Evolutionary conservation across 2,888 invertebrate genomes (phyloP), one percentile per base, ranked within the genome.

Genomic region (Himalopsyche tibetana): DNA sequence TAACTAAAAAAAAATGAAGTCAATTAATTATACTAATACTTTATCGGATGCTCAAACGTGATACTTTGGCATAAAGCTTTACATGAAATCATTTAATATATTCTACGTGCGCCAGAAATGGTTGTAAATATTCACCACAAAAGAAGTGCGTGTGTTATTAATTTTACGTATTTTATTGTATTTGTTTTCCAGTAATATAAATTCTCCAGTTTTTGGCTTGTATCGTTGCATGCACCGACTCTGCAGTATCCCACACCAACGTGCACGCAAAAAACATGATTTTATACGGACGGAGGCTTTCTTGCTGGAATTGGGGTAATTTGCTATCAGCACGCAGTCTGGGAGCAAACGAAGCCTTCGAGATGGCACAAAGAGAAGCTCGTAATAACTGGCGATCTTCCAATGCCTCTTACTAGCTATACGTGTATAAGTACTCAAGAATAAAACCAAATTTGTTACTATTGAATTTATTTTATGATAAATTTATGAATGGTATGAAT

Each of bases 211-310:
- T 6, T 19, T n/a, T 63, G n/a, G 28, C 28, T 19, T 63, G 63
- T 17, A 56, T 51, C 63, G 8, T 2, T 12, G 8, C 55, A 28
- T 55, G 28, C 40, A 15, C 38, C 42, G 40, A 55, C 40, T 38
- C 55, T 51, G 42, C 63, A 63, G 42, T 40, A 42, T 83, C 28
- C 63, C 74, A 51, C 28, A 28, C 74, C 42, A n/a, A 1, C 51
- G 28, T 45, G 36, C 38, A 36, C 40, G 85, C 80, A 80, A 82
- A 85, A 85, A 85, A 85, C 85, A 56, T 85, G 85, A 83, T 85
- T 83, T 80, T 83, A 80, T 80, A 63, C 80, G 83, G 80, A 83
- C 80, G 85, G 80, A 85, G 85, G 84, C 86, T 86, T 86, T 86
- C 63, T n/a, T 15, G 42, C 56, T 38, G 74, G 82, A 84, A 86